phyloP scores from a whole-genome alignment of 2,888 invertebrate genomes.

The Platycheirus albimanus region DNA sequence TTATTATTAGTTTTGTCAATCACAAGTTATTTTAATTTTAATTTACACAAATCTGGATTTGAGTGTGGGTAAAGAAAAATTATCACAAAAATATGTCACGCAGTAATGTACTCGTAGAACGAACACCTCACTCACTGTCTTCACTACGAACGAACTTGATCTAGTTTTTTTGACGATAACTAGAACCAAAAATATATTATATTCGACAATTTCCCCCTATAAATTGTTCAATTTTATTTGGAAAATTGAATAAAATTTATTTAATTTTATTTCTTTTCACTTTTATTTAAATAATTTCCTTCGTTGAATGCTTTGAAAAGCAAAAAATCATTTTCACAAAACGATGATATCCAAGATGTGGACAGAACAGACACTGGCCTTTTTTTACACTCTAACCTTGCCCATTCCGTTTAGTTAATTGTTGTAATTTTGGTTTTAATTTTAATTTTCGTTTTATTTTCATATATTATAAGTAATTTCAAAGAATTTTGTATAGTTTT shows the following conservation, averaged over 20 bases:
- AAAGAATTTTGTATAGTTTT: slow-evolving; percentile 5
- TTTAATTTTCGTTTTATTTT: not conserved
- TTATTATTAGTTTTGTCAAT: not conserved
- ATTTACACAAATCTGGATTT: not conserved
- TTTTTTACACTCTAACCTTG: slow-evolving; percentile 41
- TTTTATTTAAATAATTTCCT: slow-evolving; percentile 17
- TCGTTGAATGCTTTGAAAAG: slow-evolving; percentile 15
- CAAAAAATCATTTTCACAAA: slow-evolving; percentile 50
- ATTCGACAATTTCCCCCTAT: slow-evolving; percentile 1
- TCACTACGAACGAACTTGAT: slow-evolving; percentile 39
- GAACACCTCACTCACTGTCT: slow-evolving; percentile 48
- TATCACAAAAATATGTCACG: slow-evolving; percentile 54
- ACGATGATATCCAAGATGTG: slow-evolving; percentile 30
- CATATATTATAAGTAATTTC: not conserved
- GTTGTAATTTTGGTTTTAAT: not conserved
- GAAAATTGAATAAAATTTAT: not conserved
- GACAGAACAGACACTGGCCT: slow-evolving; percentile 22
- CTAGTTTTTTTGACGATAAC: slow-evolving; percentile 27
- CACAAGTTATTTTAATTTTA: not conserved
- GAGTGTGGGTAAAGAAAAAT: slow-evolving; percentile 5
- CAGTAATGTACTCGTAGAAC: slow-evolving; percentile 32
- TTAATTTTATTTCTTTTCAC: not conserved
- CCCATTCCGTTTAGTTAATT: slow-evolving; percentile 32
- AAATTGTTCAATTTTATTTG: slow-evolving; percentile 3
- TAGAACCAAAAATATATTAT: slow-evolving; percentile 5